These are phyloP conservation scores for Misgurnus anguillicaudatus DNA, from an alignment of 2,113 vertebrate species.

Conservation along the genomic window DNA sequence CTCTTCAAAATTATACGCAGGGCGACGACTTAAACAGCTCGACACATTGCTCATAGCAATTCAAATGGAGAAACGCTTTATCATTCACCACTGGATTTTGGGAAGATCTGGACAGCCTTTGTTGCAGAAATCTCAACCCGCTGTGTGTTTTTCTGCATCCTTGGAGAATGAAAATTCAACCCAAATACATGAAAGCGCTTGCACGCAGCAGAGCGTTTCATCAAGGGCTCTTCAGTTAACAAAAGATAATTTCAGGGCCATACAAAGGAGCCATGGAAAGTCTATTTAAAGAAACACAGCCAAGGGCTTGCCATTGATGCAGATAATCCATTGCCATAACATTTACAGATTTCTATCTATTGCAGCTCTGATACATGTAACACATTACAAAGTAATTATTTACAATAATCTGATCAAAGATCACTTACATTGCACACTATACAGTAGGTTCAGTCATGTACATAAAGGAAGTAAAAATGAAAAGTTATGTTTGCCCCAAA, in stretches of 20 bases:
- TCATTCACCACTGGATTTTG: conserved; percentile 6
- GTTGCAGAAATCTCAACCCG: conserved; percentile 13
- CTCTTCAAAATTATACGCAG: neutral
- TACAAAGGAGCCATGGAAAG: neutral
- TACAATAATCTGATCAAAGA: too few relatives aligned
- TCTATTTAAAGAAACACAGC: too few relatives aligned
- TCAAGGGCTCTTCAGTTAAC: conserved; percentile 10
- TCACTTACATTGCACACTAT: too few relatives aligned
- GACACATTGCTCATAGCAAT: conserved; percentile 3
- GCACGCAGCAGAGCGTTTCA: neutral
- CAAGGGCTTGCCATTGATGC: neutral
- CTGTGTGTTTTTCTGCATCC: neutral
- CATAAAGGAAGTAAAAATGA: too few relatives aligned
- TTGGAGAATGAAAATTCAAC: neutral
- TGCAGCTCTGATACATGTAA: neutral
- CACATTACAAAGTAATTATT: too few relatives aligned
- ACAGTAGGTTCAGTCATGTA: too few relatives aligned
- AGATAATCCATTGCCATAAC: too few relatives aligned
- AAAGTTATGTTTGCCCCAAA: too few relatives aligned
- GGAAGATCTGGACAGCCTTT: conserved; percentile 5
- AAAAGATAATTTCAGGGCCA: conserved; percentile 7
- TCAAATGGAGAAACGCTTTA: neutral
- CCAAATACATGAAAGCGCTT: conserved; percentile 3
- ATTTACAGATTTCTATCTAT: neutral
- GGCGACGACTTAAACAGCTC: neutral